phyloP scores from a whole-genome alignment of 2,888 invertebrate genomes.

The Stenodera caucasica region DNA sequence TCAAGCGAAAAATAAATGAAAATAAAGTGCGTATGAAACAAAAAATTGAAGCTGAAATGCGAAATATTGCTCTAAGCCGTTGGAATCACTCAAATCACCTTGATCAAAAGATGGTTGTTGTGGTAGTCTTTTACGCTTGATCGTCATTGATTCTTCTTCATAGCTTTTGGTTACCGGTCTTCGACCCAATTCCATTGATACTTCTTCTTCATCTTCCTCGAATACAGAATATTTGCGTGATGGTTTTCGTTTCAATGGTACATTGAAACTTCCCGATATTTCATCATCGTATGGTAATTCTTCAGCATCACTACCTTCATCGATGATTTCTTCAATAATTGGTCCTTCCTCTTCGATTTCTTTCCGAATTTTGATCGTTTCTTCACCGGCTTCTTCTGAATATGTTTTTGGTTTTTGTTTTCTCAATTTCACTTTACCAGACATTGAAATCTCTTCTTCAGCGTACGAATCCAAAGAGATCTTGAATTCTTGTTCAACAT shows the following conservation, averaged over 20 bases:
- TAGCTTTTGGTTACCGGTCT: slow-evolving; percentile 57
- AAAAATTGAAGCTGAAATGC: slow-evolving; percentile 34
- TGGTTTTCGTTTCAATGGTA: slow-evolving; percentile 57
- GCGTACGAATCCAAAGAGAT: slow-evolving; percentile 83
- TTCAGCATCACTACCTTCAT: slow-evolving; percentile 63
- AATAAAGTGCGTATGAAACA: slow-evolving; percentile 15
- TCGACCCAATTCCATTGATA: slow-evolving; percentile 53
- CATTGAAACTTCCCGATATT: slow-evolving; percentile 58
- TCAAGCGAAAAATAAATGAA: slow-evolving; percentile 7
- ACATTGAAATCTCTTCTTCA: slow-evolving; percentile 86
- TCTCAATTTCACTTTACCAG: slow-evolving; percentile 78
- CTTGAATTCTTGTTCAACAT: slow-evolving; percentile 88
- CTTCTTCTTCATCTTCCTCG: slow-evolving; percentile 64
- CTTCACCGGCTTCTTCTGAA: slow-evolving; percentile 76
- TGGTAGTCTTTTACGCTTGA: slow-evolving; percentile 71
- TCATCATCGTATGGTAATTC: slow-evolving; percentile 62
- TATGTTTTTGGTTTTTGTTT: slow-evolving; percentile 73
- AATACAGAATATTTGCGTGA: slow-evolving; percentile 63
- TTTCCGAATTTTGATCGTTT: slow-evolving; percentile 69
- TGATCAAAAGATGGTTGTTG: slow-evolving; percentile 68
- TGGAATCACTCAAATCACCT: slow-evolving; percentile 56
- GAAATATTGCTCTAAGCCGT: slow-evolving; percentile 12
- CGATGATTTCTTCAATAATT: slow-evolving; percentile 65
- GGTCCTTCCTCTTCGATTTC: slow-evolving; percentile 67
- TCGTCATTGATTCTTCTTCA: slow-evolving; percentile 70